These are phyloP conservation scores for Coregonus clupeaformis DNA, from an alignment of 2,113 vertebrate species.

Conservation along the genomic window DNA sequence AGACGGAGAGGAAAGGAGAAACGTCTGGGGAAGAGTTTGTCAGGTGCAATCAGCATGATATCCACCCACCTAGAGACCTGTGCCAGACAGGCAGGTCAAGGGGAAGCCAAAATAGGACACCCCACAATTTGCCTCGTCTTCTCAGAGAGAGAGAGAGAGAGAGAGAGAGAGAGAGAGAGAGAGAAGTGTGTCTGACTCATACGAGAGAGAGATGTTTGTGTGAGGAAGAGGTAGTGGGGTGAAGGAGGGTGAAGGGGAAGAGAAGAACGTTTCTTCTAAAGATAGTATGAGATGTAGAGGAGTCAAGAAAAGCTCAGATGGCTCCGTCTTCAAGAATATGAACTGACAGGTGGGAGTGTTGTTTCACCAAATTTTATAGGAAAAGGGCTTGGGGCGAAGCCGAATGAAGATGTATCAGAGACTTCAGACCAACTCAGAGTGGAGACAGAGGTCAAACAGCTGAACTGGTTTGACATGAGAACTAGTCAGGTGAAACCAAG, in stretches of 20 bases:
- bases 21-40: conserved; percentile 62
- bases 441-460: conserved; percentile 18
- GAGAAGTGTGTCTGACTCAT: not conserved
- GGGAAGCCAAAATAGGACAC: conserved; percentile 6
- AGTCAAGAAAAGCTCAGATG: not conserved
- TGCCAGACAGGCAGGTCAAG: conserved; percentile 25
- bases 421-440: conserved; percentile 19
- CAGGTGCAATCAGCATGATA: conserved; percentile 68
- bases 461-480: conserved; percentile 5
- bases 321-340: not conserved
- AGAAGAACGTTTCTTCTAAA: not conserved
- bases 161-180: not conserved
- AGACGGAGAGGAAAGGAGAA: conserved; percentile 46
- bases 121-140: not conserved
- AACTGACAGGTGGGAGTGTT: conserved; percentile 48
- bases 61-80: conserved; percentile 42
- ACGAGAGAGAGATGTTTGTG: too few relatives aligned
- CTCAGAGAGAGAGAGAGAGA: not conserved
- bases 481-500: conserved; percentile 26
- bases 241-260: not conserved
- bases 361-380: conserved; percentile 49
- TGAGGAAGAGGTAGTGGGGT: not conserved
- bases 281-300: not conserved
- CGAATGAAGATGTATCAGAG: conserved; percentile 24
- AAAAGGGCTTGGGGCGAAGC: conserved; percentile 33